Conservation (phyloP, 2,888 invertebrate species). For the Lottia gigantea region DNA sequence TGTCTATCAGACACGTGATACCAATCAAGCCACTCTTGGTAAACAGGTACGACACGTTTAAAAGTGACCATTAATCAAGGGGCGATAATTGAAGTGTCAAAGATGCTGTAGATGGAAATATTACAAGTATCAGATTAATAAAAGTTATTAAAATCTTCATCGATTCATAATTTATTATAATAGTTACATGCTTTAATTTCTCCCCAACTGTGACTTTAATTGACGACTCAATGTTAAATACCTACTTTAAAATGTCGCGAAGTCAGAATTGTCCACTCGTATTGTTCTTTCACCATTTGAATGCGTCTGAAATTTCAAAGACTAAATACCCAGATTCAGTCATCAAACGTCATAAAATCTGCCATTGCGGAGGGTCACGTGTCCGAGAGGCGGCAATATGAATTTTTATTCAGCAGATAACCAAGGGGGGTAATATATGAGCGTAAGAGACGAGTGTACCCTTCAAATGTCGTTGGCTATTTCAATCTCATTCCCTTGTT, state of each 20-base stretch:
- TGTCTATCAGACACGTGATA: background rate
- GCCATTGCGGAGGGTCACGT: background rate
- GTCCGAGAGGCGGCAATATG: background rate
- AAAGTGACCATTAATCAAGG: constrained; percentile 1
- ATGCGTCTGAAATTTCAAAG: too few relatives aligned
- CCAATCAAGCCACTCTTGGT: background rate
- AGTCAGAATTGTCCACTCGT: too few relatives aligned
- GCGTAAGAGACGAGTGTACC: background rate
- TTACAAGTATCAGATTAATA: constrained; percentile 5
- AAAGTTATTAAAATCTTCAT: background rate
- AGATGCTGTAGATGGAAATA: background rate
- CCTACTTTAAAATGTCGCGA: background rate
- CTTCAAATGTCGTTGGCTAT: constrained; percentile 1
- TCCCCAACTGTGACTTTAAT: background rate
- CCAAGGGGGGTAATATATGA: constrained; percentile 6
- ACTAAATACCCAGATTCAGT: background rate
- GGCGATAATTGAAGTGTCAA: too few relatives aligned
- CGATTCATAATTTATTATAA: background rate
- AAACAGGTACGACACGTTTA: background rate
- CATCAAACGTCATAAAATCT: constrained; percentile 11
- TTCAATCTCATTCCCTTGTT: background rate
- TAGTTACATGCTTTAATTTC: background rate
- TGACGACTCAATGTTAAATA: background rate
- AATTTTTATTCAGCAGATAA: constrained; percentile 1
- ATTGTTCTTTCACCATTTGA: too few relatives aligned